Conservation (phyloP, 2,113 vertebrate species). For the Phocoena sinus region DNA sequence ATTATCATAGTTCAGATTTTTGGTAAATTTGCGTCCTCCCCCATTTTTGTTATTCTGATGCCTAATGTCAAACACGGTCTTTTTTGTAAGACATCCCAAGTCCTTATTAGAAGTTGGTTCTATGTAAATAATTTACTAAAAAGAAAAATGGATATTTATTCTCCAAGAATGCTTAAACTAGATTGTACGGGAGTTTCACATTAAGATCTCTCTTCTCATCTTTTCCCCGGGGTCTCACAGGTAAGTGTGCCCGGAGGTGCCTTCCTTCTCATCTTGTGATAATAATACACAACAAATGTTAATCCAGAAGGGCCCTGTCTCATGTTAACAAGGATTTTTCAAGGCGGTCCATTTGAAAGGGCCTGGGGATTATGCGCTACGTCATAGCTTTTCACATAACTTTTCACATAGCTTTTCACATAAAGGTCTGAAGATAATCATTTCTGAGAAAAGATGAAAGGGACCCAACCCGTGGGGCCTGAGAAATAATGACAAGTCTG, state of each 20-base stretch:
- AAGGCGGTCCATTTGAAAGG: constrained; percentile 63
- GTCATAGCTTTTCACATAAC: constrained; percentile 50
- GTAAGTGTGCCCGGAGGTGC: neutral
- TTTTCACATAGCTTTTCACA: constrained; percentile 39
- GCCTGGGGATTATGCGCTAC: neutral
- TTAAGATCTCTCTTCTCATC: neutral
- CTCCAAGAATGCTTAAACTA: neutral
- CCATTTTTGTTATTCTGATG: neutral
- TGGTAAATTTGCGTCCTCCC: neutral
- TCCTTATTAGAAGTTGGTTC: neutral
- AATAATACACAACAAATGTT: neutral
- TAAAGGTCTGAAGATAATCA: constrained; percentile 38
- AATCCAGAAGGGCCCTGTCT: neutral
- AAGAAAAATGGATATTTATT: neutral
- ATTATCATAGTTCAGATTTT: neutral
- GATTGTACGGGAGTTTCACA: neutral
- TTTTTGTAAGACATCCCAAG: neutral
- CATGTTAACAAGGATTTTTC: neutral
- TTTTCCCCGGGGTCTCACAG: neutral
- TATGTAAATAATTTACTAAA: constrained; percentile 14
- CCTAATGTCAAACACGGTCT: neutral
- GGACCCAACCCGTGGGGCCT: neutral
- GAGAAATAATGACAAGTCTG: constrained; percentile 37
- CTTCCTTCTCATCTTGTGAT: neutral
- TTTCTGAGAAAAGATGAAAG: constrained; percentile 58